Base-by-base conservation (phyloP, 2,888 invertebrate genomes). In the Pristionchus japonicus region DNA sequence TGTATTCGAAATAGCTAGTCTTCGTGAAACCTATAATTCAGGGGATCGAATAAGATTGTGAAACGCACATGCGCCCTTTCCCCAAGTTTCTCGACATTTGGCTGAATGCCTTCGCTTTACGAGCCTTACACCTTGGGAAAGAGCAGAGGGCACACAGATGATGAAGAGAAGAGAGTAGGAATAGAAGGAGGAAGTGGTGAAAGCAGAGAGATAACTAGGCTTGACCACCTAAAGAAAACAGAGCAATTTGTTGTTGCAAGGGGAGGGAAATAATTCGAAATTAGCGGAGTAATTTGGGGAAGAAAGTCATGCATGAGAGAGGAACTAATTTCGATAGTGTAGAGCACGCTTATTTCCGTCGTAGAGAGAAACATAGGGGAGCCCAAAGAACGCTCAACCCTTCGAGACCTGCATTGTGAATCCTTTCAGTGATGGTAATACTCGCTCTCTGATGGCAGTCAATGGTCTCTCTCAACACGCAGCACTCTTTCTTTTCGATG, bases 101-200 rank as follows among this genome's bases (percentile, higher is more conserved):
- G 23, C 9, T 40, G 74, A 40, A 74, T 74, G 43, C 74, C 40
- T 31, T 74, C 82, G 15, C 27, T 82, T 82, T 49, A 82, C 49
- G 82, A 82, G 82, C 31, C 82, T 82, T 82, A 82, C 82, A 82
- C 82, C 47, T 15, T 27, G 77, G 15, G 77, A 47, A 82, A 47
- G 82, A 49, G 82, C 34, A 49, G 82, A 82, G 49, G 9, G 34
- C 27, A 17, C 82, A 7, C 77, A 43, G n/a, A 82, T 52, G 82
- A 49, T 43, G 20, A 23, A 20, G 77, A 77, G 77, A 77, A 43
- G 77, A n/a, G 47, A 34, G 27, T 13, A 40, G 40, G 23, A 34
- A 27, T 34, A 74, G 34, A 31, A 20, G 74, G 74, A 74, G 43
- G 47, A 47, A 80, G 43, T 31, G 13, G 43, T 43, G 47, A n/a